Conservation (phyloP, 2,888 invertebrate genomes). For the Lagria hirta region DNA sequence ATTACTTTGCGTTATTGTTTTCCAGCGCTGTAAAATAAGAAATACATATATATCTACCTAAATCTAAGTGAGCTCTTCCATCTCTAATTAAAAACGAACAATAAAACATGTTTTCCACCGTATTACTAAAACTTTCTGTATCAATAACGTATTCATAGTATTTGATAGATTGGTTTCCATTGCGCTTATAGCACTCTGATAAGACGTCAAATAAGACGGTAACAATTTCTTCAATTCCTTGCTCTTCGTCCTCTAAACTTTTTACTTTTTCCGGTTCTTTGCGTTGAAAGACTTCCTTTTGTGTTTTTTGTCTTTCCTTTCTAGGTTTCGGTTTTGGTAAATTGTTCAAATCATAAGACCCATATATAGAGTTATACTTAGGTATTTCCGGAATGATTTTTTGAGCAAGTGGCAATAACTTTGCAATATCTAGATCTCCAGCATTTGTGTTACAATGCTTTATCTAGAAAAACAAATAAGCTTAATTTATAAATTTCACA, state of each 20-base stretch:
- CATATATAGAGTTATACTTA: slow-evolving; percentile 52
- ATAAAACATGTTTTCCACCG: slow-evolving; percentile 67
- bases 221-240: slow-evolving; percentile 61
- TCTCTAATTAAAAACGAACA: slow-evolving; percentile 65
- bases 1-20: too few species aligned
- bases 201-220: slow-evolving; percentile 57
- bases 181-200: slow-evolving; percentile 51
- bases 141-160: slow-evolving; percentile 64
- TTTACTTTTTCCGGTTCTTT: slow-evolving; percentile 58
- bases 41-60: too few species aligned
- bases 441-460: slow-evolving; percentile 37
- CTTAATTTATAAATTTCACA: slow-evolving; percentile 13
- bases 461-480: slow-evolving; percentile 28
- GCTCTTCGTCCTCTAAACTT: slow-evolving; percentile 58
- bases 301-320: slow-evolving; percentile 45
- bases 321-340: slow-evolving; percentile 45
- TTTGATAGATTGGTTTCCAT: slow-evolving; percentile 54
- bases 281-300: slow-evolving; percentile 46
- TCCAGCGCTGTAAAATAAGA: too few species aligned
- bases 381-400: slow-evolving; percentile 47
- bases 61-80: slow-evolving; percentile 56
- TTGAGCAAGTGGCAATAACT: slow-evolving; percentile 41
- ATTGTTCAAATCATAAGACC: slow-evolving; percentile 52
- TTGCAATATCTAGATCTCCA: slow-evolving; percentile 50
- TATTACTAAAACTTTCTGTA: slow-evolving; percentile 60